A percentile compares a stretch with the other conserved stretches of the same genome.
Conservation (phyloP, 1,140 invertebrate species). For the Melipona quadrifasciata region DNA sequence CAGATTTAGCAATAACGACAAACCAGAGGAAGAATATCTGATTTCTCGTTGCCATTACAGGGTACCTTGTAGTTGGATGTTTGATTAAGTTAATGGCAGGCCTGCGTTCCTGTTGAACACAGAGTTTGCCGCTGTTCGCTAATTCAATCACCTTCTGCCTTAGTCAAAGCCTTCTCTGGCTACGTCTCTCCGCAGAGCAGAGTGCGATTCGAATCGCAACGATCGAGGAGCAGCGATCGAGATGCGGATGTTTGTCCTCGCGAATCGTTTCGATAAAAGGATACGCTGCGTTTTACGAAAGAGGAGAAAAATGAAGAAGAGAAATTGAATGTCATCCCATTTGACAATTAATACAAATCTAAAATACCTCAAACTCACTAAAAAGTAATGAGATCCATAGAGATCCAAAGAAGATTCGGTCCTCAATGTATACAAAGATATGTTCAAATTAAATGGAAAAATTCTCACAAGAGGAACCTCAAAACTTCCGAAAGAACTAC, state of each 20-base stretch:
- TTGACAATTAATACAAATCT: background rate
- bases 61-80: slow-evolving; percentile 14
- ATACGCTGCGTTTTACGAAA: no score
- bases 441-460: background rate
- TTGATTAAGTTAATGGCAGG: slow-evolving; percentile 46
- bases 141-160: slow-evolving; percentile 26
- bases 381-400: no score
- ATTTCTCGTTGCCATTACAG: background rate
- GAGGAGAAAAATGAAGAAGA: no score
- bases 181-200: background rate
- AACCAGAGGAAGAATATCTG: slow-evolving; percentile 4
- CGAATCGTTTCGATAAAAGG: background rate
- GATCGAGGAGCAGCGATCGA: background rate
- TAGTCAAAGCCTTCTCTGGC: background rate
- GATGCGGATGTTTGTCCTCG: background rate
- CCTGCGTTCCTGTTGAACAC: slow-evolving; percentile 27
- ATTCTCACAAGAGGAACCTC: no score
- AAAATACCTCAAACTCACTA: no score
- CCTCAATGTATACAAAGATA: no score
- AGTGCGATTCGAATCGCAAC: background rate
- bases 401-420: no score
- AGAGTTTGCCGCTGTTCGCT: slow-evolving; percentile 16
- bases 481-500: background rate
- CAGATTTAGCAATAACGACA: background rate
- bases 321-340: background rate